These are phyloP conservation scores for Siphamia tubifer DNA, from an alignment of 2,113 vertebrate genomes.

Conservation along the genomic window DNA sequence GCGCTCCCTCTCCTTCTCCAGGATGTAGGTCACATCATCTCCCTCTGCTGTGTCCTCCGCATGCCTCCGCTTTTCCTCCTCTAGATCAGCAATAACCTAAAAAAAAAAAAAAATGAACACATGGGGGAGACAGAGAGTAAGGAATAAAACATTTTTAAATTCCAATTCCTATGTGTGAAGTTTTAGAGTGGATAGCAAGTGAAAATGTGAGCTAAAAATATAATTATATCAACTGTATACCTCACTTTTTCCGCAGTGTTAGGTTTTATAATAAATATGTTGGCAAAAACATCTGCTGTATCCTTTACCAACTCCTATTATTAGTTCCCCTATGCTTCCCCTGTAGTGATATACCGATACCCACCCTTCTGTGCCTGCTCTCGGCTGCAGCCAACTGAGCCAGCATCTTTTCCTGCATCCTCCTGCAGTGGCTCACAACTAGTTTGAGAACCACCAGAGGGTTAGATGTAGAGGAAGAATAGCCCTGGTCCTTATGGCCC, in stretches of 20 bases:
- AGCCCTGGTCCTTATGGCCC: conserved; percentile 70
- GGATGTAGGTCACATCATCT: conserved; percentile 96
- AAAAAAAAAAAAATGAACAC: too few species aligned
- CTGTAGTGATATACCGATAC: conserved; percentile 2
- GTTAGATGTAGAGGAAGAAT: conserved; percentile 81
- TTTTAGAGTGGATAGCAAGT: too few species aligned
- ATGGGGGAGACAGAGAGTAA: background rate
- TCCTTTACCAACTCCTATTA: too few species aligned
- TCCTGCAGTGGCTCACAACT: conserved; percentile 95
- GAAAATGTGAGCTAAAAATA: too few species aligned
- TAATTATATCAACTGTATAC: too few species aligned
- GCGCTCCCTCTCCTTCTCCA: conserved; percentile 95
- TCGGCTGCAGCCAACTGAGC: conserved; percentile 93
- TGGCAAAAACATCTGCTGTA: too few species aligned
- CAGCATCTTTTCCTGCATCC: conserved; percentile 96
- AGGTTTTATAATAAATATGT: too few species aligned
- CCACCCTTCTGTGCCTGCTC: conserved; percentile 92
- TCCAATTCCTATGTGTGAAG: background rate
- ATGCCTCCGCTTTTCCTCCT: conserved; percentile 92
- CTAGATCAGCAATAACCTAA: conserved; percentile 95
- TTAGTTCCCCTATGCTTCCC: background rate
- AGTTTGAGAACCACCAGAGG: conserved; percentile 90
- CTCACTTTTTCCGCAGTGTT: too few species aligned
- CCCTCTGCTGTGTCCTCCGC: conserved; percentile 96
- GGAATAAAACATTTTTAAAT: background rate